Evolutionary conservation across 2,888 invertebrate genomes (phyloP).

Genomic region (Tetrapedia diversipes): DNA sequence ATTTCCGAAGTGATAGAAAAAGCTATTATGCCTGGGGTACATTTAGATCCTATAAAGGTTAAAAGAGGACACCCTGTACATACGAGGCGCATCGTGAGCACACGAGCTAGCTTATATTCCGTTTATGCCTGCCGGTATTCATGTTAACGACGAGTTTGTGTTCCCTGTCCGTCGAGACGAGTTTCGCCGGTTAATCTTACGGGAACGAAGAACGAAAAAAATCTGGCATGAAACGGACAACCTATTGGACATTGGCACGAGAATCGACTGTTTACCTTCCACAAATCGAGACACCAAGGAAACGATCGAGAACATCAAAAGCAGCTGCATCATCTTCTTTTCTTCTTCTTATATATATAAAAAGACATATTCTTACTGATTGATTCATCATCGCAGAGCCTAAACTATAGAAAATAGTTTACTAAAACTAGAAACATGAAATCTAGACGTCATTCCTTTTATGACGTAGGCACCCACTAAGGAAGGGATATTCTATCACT

Average conservation of each 20-base stretch:
- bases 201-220: slow-evolving; percentile 13
- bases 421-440: too few relatives aligned
- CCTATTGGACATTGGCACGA: slow-evolving; percentile 18
- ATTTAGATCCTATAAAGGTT: not conserved
- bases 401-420: too few relatives aligned
- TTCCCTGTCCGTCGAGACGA: slow-evolving; percentile 18
- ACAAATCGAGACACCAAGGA: not conserved
- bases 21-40: not conserved
- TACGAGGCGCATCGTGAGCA: slow-evolving; percentile 34
- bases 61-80: not conserved
- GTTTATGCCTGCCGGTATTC: slow-evolving; percentile 41
- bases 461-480: too few relatives aligned
- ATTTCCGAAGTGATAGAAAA: too few relatives aligned
- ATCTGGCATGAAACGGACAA: not conserved
- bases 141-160: slow-evolving; percentile 43
- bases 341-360: too few relatives aligned
- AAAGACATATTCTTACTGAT: too few relatives aligned
- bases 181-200: slow-evolving; percentile 25
- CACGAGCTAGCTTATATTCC: slow-evolving; percentile 46
- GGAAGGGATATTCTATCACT: too few relatives aligned
- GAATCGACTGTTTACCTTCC: not conserved
- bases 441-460: too few relatives aligned
- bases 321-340: too few relatives aligned
- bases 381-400: too few relatives aligned
- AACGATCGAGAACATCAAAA: slow-evolving; percentile 7